Base-by-base conservation (phyloP, 2,113 vertebrate species). In the Cyprinodon brontotheroides region DNA sequence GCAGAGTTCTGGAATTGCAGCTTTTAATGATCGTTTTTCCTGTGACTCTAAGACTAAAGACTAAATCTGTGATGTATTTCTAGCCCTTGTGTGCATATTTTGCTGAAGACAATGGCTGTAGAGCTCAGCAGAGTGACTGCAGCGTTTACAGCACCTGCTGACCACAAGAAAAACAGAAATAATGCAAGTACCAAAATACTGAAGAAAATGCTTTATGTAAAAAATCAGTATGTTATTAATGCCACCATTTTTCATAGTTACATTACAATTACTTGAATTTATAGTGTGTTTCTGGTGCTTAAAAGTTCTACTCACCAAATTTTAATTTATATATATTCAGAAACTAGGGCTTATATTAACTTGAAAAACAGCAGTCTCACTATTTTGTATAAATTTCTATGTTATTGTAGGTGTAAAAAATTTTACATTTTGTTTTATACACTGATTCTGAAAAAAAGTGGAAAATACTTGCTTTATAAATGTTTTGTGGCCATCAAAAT, bases 111-210 rank as follows among this genome's bases (percentile, higher is more conserved):
- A 75, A 43, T 70, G n/a, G 50, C 22, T 41, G 41, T 67, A 3
- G 0, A 45, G 43, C 50, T 67, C 59, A 66, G 62, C 13, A 0
- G 20, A 22, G 43, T 3, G 17, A 36, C 36, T 43, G 64, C 50
- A 14, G 36, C 71, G 38, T 43, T 47, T 45, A 38, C 45, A 41
- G 45, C 64, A 45, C 20, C 22, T 68, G 17, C 36, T 61, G 69
- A 15, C 37, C 29, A 29, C 29, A 29, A 29, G 29, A 39, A 65
- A 0, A 20, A 0, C 39, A n/a, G 0, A 14, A 29, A 36, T 17
- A 65, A 4, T n/a, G 20, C 7, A 11, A 62, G 12, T 17, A 39
- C 7, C 3, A 39, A 39, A 39, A 74, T 20, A 20, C 15, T 2
- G 5, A 53, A 6, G 48, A 1, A 53, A 53, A 53, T 17, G 15